These are phyloP conservation scores for Didymodactylos carnosus DNA, from an alignment of 2,888 invertebrate genomes.

Conservation along the genomic window DNA sequence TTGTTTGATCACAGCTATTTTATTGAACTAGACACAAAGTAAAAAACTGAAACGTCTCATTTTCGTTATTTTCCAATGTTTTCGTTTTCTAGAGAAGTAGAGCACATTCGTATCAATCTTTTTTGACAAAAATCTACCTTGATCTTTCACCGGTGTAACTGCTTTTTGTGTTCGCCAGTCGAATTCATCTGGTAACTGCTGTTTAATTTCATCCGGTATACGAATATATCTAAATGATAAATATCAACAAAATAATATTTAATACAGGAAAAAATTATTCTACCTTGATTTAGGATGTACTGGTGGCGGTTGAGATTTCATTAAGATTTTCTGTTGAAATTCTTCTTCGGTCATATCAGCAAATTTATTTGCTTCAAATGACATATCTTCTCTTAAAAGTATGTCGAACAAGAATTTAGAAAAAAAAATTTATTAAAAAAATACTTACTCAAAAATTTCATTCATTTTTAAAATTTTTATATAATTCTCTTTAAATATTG, in stretches of 20 bases:
- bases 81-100: no score
- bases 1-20: not conserved
- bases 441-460: slow-evolving; percentile 3
- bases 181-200: slow-evolving; percentile 21
- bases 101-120: no score
- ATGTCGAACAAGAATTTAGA: no score
- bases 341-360: slow-evolving; percentile 23
- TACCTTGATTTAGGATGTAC: not conserved
- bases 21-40: no score
- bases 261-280: not conserved
- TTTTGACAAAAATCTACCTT: no score
- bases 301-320: slow-evolving; percentile 17
- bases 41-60: no score
- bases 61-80: no score
- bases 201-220: slow-evolving; percentile 1
- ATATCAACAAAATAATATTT: not conserved
- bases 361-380: slow-evolving; percentile 22
- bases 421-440: no score
- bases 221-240: slow-evolving; percentile 16
- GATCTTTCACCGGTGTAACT: slow-evolving; percentile 25
- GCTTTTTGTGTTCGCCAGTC: slow-evolving; percentile 23
- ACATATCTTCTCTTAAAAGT: slow-evolving; percentile 1
- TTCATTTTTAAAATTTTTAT: slow-evolving; percentile 4
- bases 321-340: slow-evolving; percentile 21
- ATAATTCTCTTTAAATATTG: not conserved